Percentiles rank a stretch among this genome's conserved stretches.
phyloP scores from a whole-genome alignment of 2,797 vertebrate genomes.

The Aulostomus chinensis region DNA sequence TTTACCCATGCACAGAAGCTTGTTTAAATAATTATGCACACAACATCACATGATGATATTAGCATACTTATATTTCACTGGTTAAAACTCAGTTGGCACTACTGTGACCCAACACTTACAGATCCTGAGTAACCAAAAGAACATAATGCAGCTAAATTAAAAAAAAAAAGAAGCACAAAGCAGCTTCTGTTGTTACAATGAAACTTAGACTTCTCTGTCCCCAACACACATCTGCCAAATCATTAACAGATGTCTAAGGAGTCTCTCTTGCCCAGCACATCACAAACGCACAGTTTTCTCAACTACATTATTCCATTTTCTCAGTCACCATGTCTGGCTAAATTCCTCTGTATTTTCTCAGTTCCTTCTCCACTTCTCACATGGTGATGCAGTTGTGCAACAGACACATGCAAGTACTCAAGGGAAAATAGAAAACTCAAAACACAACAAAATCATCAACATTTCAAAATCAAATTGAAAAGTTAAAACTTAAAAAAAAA shows the following conservation, averaged over 20 bases:
- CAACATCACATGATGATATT: conserved; percentile 1
- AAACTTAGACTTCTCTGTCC: conserved; percentile 60
- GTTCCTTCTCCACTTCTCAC: conserved; percentile 24
- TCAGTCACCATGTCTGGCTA: conserved; percentile 51
- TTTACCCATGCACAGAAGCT: conserved; percentile 10
- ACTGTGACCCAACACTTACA: conserved; percentile 33
- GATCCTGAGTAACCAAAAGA: conserved; percentile 55
- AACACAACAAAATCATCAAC: too few species aligned
- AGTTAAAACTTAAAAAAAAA: too few species aligned
- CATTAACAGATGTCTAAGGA: conserved; percentile 81
- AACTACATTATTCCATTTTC: conserved; percentile 52
- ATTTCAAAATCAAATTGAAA: too few species aligned
- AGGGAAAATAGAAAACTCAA: too few species aligned
- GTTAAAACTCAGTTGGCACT: conserved; percentile 27
- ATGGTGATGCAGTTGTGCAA: conserved; percentile 18
- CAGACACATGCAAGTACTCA: conserved; percentile 40
- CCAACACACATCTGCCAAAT: conserved; percentile 77
- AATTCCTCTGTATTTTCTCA: conserved; percentile 37
- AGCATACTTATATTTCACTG: conserved; percentile 18
- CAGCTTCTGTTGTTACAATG: conserved; percentile 80
- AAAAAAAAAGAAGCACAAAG: conserved; percentile 81
- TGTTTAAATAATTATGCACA: neutral
- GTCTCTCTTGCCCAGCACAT: conserved; percentile 54
- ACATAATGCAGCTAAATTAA: conserved; percentile 72
- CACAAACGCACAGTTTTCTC: conserved; percentile 52